phyloP scores from a whole-genome alignment of 2,113 vertebrate species.

The Diadophis punctatus region DNA sequence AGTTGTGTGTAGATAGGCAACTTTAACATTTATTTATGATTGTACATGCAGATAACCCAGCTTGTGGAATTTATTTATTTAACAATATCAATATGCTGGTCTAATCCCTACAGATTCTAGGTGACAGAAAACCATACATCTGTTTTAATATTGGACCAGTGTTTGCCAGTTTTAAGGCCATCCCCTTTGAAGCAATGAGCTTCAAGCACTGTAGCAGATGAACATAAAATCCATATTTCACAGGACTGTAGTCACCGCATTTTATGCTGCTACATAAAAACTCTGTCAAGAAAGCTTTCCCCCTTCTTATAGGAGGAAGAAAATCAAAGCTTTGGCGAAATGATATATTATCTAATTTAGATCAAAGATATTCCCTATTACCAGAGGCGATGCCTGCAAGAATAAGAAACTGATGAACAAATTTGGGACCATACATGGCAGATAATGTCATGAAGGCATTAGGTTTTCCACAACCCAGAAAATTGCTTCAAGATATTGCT shows the following conservation, averaged over 20 bases:
- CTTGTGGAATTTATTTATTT: not conserved
- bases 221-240: not conserved
- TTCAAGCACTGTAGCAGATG: not conserved
- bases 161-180: constrained; percentile 1
- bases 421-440: not conserved
- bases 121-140: not conserved
- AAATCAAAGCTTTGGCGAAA: not conserved
- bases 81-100: not conserved
- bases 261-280: not conserved
- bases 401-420: not conserved
- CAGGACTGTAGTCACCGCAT: not conserved
- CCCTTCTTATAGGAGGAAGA: not conserved
- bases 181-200: not conserved
- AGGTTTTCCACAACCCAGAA: not conserved
- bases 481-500: not conserved
- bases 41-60: not conserved
- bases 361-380: not conserved
- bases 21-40: not conserved
- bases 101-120: not conserved
- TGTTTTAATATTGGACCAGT: not conserved
- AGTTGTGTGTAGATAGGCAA: not conserved
- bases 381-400: not conserved
- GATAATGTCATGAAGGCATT: not conserved
- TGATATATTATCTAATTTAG: not conserved
- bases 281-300: not conserved